Evolutionary conservation across 2,113 vertebrate genomes (phyloP).

Genomic region (Oreochromis niloticus): DNA sequence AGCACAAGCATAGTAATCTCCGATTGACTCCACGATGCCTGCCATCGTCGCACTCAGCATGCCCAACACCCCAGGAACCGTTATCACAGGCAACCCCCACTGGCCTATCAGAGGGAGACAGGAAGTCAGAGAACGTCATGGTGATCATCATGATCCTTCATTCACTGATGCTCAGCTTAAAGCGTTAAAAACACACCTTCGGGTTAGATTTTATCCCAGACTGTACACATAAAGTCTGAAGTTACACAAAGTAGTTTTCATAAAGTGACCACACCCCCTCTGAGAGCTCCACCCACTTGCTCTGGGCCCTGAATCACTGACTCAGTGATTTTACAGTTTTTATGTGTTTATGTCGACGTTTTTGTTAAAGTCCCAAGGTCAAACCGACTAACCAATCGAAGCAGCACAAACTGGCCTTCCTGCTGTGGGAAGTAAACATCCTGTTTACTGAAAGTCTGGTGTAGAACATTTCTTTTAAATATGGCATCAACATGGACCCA

Average conservation of each 20-base stretch:
- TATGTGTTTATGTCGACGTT: not conserved
- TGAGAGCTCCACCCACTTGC: not conserved
- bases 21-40: conserved; percentile 93
- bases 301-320: not conserved
- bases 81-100: conserved; percentile 92
- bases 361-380: not conserved
- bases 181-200: not conserved
- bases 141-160: not conserved
- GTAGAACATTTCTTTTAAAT: not conserved
- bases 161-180: not conserved
- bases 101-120: conserved; percentile 75
- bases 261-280: not conserved
- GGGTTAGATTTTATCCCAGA: not conserved
- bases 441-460: no score
- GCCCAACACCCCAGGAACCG: conserved; percentile 86
- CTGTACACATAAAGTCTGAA: not conserved
- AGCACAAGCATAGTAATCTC: conserved; percentile 95
- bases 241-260: not conserved
- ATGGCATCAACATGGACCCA: not conserved
- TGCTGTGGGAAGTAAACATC: not conserved
- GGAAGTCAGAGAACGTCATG: not conserved
- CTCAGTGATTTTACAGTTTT: not conserved
- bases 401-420: not conserved
- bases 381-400: not conserved
- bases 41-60: conserved; percentile 94